Base-by-base conservation (phyloP, 2,113 vertebrate species). In the Coturnix japonica region DNA sequence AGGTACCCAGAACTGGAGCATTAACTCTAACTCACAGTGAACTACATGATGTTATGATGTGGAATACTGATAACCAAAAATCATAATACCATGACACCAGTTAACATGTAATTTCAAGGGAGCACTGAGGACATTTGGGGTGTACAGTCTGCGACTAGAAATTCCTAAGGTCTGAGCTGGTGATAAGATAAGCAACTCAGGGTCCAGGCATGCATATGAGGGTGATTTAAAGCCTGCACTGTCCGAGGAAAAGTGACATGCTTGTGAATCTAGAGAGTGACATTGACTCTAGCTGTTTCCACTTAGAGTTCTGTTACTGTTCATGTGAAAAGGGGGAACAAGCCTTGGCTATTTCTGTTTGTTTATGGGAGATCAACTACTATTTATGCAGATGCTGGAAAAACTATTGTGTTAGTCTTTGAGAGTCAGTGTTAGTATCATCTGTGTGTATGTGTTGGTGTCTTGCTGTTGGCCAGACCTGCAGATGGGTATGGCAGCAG, bases 371-470 rank as follows among this genome's bases (percentile, higher is more conserved):
- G 30, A 39, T n/a, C 60, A 30, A 13, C 1, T 7, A 7, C 22
- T 7, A 5, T 41, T 72, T 39, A 15, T 16, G 20, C 19, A 13
- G 9, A 6, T 81, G 33, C 31, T 85, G 66, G 31, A 60, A 87
- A 94, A 67, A 33, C 7, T 25, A 2, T 21, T 64, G 25, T 4
- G 61, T 13, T 43, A 33, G 6, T 72, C 9, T 47, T 13, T 60
- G 47, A 90, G 43, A 64, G 13, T 12, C 8, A 41, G 7, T 1
- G 9, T 17, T 22, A 37, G 4, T 22, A 15, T 0, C 0, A 13
- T 21, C 1, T 20, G 2, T 22, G 25, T 16, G 11, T 44, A 5
- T 19, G 19, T 5, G 9, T 28, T 30, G 54, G 46, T 1, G 0
- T 33, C 33, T 79, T 72, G 31, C 43, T 85, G 20, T 33, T 56